phyloP scores from a whole-genome alignment of 1,140 invertebrate genomes.

The Sminthurinus signatus region DNA sequence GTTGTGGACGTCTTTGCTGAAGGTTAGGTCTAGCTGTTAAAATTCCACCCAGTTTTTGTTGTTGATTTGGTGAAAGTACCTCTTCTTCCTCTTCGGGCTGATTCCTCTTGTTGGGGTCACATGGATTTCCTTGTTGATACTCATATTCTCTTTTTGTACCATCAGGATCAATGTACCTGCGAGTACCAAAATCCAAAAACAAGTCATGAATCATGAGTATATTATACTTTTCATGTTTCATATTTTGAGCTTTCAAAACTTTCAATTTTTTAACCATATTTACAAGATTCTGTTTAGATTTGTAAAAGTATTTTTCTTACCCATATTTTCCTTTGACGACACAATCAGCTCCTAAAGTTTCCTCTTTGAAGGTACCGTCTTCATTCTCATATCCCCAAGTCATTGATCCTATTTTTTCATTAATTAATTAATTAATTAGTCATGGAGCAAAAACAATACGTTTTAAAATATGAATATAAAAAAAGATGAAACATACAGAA shows the following conservation, averaged over 20 bases:
- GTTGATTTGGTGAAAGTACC: slow-evolving; percentile 11
- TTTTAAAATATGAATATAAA: no score
- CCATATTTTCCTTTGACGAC: slow-evolving; percentile 72
- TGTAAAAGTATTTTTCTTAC: no score
- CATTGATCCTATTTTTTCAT: no score
- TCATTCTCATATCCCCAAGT: slow-evolving; percentile 82
- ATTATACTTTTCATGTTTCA: no score
- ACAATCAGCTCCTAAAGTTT: slow-evolving; percentile 64
- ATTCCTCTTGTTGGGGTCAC: slow-evolving; percentile 39
- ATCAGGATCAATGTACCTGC: slow-evolving; percentile 74
- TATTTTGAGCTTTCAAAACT: no score
- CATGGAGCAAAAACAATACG: no score
- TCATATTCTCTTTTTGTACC: slow-evolving; percentile 47
- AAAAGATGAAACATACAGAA: no score
- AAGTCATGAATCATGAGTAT: no score
- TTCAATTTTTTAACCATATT: no score
- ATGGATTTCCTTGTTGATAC: slow-evolving; percentile 40
- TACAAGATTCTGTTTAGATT: no score
- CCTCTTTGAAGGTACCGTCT: slow-evolving; percentile 66
- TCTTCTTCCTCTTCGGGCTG: slow-evolving; percentile 38
- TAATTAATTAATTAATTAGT: no score
- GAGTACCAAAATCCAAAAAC: no score
- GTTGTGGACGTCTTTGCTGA: not conserved
- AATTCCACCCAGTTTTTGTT: slow-evolving; percentile 22
- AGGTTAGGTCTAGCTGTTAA: slow-evolving; percentile 18